These are phyloP conservation scores for Dicentrarchus labrax DNA, from an alignment of 2,113 vertebrate genomes.

Conservation along the genomic window DNA sequence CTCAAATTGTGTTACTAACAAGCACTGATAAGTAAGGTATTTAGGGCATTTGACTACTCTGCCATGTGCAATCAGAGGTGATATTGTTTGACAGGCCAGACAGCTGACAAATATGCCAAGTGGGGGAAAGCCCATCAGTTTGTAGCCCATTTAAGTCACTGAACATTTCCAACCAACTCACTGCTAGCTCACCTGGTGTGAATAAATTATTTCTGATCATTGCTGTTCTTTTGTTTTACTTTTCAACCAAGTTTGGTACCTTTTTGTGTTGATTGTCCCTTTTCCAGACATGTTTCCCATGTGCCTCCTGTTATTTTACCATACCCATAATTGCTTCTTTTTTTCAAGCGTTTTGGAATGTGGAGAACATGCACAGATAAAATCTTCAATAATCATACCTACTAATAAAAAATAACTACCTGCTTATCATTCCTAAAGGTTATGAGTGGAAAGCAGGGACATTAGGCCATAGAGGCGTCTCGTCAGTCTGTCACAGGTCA, in stretches of 20 bases:
- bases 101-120: constrained; percentile 44
- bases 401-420: neutral
- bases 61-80: constrained; percentile 33
- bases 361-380: neutral
- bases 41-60: constrained; percentile 42
- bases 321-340: neutral
- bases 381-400: neutral
- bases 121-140: constrained; percentile 43
- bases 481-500: neutral
- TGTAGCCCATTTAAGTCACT: constrained; percentile 30
- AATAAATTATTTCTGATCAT: constrained; percentile 1
- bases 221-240: neutral
- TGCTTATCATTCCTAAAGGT: neutral
- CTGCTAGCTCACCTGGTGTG: constrained; percentile 43
- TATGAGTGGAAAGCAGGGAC: neutral
- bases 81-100: constrained; percentile 31
- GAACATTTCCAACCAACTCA: constrained; percentile 23
- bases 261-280: constrained; percentile 11
- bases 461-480: neutral
- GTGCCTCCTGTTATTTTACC: neutral
- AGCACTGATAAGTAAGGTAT: constrained; percentile 61
- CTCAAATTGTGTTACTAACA: constrained; percentile 38
- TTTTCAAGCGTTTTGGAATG: neutral
- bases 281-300: neutral
- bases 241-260: constrained; percentile 7